phyloP scores from a whole-genome alignment of 2,797 vertebrate species.

The Champsocephalus esox region DNA sequence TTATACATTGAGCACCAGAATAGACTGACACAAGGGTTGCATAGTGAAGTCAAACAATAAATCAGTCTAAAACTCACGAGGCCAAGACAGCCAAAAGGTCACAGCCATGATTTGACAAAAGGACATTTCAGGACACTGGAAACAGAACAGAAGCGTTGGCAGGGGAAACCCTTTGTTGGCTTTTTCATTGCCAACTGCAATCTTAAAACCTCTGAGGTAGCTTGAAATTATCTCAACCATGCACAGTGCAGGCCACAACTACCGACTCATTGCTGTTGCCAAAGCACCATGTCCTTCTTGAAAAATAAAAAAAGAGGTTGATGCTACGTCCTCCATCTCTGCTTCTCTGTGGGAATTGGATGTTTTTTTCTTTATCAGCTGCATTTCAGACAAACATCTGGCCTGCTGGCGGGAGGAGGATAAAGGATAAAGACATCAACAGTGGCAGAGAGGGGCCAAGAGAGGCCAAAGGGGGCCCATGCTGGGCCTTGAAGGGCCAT shows the following conservation, averaged over 20 bases:
- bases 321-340: slow-evolving; percentile 19
- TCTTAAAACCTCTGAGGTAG: slow-evolving; percentile 40
- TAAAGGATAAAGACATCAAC: slow-evolving; percentile 77
- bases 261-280: slow-evolving; percentile 4
- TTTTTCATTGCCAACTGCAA: slow-evolving; percentile 37
- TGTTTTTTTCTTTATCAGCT: slow-evolving; percentile 54
- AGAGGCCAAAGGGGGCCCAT: slow-evolving; percentile 66
- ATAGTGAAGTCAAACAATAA: slow-evolving; percentile 22
- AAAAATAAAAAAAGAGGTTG: slow-evolving; percentile 17
- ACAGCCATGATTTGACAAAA: slow-evolving; percentile 33
- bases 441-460: slow-evolving; percentile 46
- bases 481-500: slow-evolving; percentile 53
- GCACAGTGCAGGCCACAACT: slow-evolving; percentile 33
- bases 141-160: slow-evolving; percentile 39
- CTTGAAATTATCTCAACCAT: slow-evolving; percentile 44
- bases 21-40: slow-evolving; percentile 10
- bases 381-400: slow-evolving; percentile 71
- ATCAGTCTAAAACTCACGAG: slow-evolving; percentile 9
- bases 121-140: slow-evolving; percentile 43
- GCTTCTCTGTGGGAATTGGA: slow-evolving; percentile 53
- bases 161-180: slow-evolving; percentile 37
- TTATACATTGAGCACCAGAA: background rate
- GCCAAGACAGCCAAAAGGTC: slow-evolving; percentile 4
- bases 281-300: slow-evolving; percentile 2
- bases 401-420: slow-evolving; percentile 57